Base-by-base conservation (phyloP, 2,797 vertebrate species). In the Tenualosa thibaudeaui region DNA sequence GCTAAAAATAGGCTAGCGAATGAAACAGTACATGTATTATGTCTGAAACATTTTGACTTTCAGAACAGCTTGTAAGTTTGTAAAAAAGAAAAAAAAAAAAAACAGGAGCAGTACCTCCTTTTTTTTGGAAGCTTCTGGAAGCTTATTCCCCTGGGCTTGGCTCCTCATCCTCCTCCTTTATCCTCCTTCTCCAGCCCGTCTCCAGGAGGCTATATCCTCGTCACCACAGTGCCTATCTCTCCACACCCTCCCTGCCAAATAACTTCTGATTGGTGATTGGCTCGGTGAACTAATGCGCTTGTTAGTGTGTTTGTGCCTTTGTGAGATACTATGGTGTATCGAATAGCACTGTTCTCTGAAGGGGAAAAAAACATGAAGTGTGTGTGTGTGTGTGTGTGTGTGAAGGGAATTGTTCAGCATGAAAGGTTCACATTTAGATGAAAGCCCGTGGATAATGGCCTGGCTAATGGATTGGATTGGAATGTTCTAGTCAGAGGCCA, bases 401-500 rank as follows among this genome's bases (percentile, higher is more conserved):
- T 9, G 71, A 40, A 26, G 26, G 13, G 65, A 71, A 71, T 71
- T 71, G 65, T 71, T 71, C 65, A 71, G 71, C 71, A 84, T 68
- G 50, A 49, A 49, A 84, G 62, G 71, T 71, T 31, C n/a, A 65
- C 46, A 83, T 50, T 65, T 58, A 82, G 50, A 82, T 40, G 54
- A 58, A 58, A 82, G 50, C 1, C 46, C 49, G 71, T 78, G 71
- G 37, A 78, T 78, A 78, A 78, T 78, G 71, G 71, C 15, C 40
- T 78, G 71, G 71, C 71, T 78, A 78, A 78, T 78, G 71, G 40
- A 78, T 46, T 46, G 37, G 71, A 78, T 43, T 43, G 71, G 71
- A 78, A 78, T 78, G 71, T 78, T 78, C 71, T 43, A 78, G 71
- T 78, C 71, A 78, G 71, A 78, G 71, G 71, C 71, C 71, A 78